These are phyloP conservation scores for Drosophila auraria DNA, from an alignment of 1,140 invertebrate genomes.

Conservation along the genomic window DNA sequence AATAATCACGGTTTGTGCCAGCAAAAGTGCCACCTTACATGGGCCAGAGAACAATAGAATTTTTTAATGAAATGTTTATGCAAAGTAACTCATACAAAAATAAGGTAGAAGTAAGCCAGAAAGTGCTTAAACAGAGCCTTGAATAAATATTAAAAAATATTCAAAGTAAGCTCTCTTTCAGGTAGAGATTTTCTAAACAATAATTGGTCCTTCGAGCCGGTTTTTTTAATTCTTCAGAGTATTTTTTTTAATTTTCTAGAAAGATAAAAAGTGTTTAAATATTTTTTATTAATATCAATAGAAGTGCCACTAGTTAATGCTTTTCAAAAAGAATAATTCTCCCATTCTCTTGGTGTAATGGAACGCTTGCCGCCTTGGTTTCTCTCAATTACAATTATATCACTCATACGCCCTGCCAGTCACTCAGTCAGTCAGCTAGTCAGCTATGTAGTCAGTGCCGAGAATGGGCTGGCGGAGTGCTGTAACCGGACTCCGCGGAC, in stretches of 20 bases:
- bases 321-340: no score
- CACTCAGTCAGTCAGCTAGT: slow-evolving; percentile 8
- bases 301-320: no score
- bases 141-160: no score
- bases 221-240: no score
- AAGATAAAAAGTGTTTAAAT: no score
- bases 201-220: no score
- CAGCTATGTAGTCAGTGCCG: not conserved
- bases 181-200: no score
- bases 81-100: not conserved
- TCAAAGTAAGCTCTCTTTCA: no score
- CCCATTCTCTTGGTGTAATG: not conserved
- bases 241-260: no score
- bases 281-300: no score
- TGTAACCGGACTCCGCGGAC: slow-evolving; percentile 13
- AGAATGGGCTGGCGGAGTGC: not conserved
- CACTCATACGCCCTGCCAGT: slow-evolving; percentile 52
- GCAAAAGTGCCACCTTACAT: not conserved
- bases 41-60: not conserved
- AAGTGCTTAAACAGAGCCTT: no score
- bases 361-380: slow-evolving; percentile 5
- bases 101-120: no score
- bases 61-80: not conserved
- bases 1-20: slow-evolving; percentile 26
- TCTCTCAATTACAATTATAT: slow-evolving; percentile 54